Evolutionary conservation across 2,797 vertebrate genomes (phyloP), one percentile per base, ranked within the genome.

Genomic region (Myotis vivesi): DNA sequence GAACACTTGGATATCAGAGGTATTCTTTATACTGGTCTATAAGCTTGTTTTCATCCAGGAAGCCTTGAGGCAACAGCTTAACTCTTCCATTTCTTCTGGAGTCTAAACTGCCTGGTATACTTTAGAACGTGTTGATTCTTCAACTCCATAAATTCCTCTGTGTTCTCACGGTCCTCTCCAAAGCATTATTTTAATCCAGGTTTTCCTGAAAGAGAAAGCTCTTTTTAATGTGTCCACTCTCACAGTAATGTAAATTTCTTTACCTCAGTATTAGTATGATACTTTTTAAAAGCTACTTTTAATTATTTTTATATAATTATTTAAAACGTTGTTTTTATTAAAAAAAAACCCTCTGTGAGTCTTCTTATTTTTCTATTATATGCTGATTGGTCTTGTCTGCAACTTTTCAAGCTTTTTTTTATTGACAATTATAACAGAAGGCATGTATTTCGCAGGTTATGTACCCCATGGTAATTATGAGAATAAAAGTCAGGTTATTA

Each of bases 241-340:
- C 22, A 85, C 6, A 59, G 68, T 68, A 71, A 55, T 81, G 57
- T 80, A 30, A 59, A 25, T 73, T 4, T 38, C 11, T 83, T 91
- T 49, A 49, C 25, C 46, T 33, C 59, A 87, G 5, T 72, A 77
- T 66, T 71, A 19, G 3, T 59, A 73, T 11, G 0, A 71, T 62
- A 57, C 19, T 77, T 84, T 91, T 57, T 20, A 36, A 62, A 44
- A 90, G 41, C 25, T 17, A 75, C 13, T 76, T 55, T 92, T 51
- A 68, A 38, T 73, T 86, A 53, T 51, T 84, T 93, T 71, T 55
- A 72, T 72, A 17, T 89, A 71, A 86, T 79, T 92, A 85, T 81
- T 93, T 73, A 57, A 84, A 41, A 69, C 44, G 9, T 80, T 86
- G 22, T 38, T 30, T 53, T 73, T n/a, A 59, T 79, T 75, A 75